Base-by-base conservation (phyloP, 1,140 invertebrate species). In the Bursaphelenchus mucronatus region DNA sequence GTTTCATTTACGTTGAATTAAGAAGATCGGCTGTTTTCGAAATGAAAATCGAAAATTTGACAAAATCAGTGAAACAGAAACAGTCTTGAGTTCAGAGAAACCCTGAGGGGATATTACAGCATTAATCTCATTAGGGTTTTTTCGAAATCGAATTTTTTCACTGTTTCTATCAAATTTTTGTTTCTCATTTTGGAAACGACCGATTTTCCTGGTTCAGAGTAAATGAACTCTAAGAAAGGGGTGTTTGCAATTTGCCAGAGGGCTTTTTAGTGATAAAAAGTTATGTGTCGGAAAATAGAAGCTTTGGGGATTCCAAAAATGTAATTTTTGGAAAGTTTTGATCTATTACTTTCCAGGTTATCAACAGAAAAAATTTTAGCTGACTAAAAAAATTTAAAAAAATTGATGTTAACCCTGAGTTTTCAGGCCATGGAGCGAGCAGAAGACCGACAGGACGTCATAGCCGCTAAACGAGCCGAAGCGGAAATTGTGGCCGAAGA, bases 361-460 rank as follows among this genome's bases (percentile, higher is more conserved):
- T 64, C 3, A 13, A n/a, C n/a, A 30, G 17, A 65, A 64, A 40
- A 30, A 66, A 30, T 0, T 45, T 57, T 30, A 30, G 30, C 30
- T 30, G 30, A 30, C 30, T 30, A 30, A 30, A 30, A n/a, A 30
- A 30, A 5, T 30, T 30, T 30, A 30, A 5, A 30, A 1, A 30
- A 61, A 2, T 5, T 11, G 19, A 13, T 11, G 4, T 61, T 41
- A 49, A 51, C 47, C 13, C 5, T 13, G 52, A 61, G n/a, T 8
- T 69, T 71, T 50, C 19, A 77, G 61, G 76, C 66, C 17, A 79
- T 79, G 76, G 67, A 63, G 13, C 62, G 50, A 11, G 67, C 70
- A 8, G 76, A 79, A 69, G 76, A 79, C 50, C 55, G 68, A 46
- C 76, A 80, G 41, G 76, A 79, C 53, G 76, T 71, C 10, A 43